phyloP scores from a whole-genome alignment of 2,888 invertebrate genomes.

The Linyphia triangularis region DNA sequence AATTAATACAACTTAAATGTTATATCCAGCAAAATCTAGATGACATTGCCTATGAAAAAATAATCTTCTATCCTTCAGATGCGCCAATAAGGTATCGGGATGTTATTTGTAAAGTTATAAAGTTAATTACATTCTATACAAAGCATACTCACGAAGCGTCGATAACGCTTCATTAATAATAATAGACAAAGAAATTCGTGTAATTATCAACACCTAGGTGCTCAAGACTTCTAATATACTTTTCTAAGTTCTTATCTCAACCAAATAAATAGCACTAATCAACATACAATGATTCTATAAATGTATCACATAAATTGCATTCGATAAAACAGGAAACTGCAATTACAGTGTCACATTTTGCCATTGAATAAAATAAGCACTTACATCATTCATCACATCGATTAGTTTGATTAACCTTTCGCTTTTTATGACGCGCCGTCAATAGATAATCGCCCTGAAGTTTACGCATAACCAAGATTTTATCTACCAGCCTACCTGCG shows the following conservation, averaged over 20 bases:
- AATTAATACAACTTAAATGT: too few species aligned
- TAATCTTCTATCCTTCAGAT: too few species aligned
- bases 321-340: not conserved
- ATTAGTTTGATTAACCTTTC: slow-evolving; percentile 21
- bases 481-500: not conserved
- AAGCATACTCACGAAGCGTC: not conserved
- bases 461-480: not conserved
- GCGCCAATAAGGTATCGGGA: too few species aligned
- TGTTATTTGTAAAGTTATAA: too few species aligned
- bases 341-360: not conserved
- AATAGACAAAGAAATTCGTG: not conserved
- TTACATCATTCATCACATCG: not conserved
- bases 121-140: too few species aligned
- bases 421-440: not conserved
- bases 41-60: too few species aligned
- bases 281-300: slow-evolving; percentile 14
- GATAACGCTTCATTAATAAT: not conserved
- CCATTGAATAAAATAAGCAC: not conserved
- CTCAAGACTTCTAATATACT: not conserved
- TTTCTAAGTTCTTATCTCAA: not conserved
- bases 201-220: not conserved
- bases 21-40: too few species aligned
- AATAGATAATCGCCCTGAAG: not conserved
- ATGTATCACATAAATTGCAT: not conserved
- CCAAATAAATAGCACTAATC: not conserved